Percentiles rank a stretch among this genome's conserved stretches.
These are phyloP conservation scores for Drosophila fulvimacula DNA, from an alignment of 2,888 invertebrate genomes.

Conservation along the genomic window DNA sequence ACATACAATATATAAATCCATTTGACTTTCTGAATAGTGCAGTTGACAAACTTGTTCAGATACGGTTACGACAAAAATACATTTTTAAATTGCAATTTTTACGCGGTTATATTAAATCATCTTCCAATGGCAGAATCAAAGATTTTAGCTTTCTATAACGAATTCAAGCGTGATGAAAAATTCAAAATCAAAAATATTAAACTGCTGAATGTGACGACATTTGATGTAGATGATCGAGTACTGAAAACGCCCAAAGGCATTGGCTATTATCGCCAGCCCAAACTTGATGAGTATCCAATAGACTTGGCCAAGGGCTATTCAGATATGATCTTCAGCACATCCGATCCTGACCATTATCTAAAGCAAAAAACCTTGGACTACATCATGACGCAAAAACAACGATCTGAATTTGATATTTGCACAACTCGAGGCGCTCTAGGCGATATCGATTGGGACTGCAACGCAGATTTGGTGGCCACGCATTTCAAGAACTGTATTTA, in stretches of 20 bases:
- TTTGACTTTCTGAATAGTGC: too few relatives aligned
- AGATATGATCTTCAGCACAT: constrained; percentile 4
- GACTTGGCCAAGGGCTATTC: constrained; percentile 11
- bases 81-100: too few relatives aligned
- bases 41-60: too few relatives aligned
- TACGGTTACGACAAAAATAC: too few relatives aligned
- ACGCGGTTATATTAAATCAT: background rate
- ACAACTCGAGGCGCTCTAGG: constrained; percentile 15
- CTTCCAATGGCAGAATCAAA: background rate
- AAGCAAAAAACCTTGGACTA: constrained; percentile 18
- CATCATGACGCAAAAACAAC: constrained; percentile 9
- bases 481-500: constrained; percentile 26
- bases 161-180: background rate
- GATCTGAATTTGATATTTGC: constrained; percentile 22
- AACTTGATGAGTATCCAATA: constrained; percentile 14
- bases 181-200: constrained; percentile 1
- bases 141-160: background rate
- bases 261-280: constrained; percentile 13
- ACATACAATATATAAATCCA: too few relatives aligned
- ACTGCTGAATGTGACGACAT: constrained; percentile 2
- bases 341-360: constrained; percentile 3
- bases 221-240: constrained; percentile 2
- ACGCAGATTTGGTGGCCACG: background rate
- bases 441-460: background rate
- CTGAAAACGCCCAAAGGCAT: constrained; percentile 4